phyloP scores from a whole-genome alignment of 2,888 invertebrate species.

The Hypena proboscidalis region DNA sequence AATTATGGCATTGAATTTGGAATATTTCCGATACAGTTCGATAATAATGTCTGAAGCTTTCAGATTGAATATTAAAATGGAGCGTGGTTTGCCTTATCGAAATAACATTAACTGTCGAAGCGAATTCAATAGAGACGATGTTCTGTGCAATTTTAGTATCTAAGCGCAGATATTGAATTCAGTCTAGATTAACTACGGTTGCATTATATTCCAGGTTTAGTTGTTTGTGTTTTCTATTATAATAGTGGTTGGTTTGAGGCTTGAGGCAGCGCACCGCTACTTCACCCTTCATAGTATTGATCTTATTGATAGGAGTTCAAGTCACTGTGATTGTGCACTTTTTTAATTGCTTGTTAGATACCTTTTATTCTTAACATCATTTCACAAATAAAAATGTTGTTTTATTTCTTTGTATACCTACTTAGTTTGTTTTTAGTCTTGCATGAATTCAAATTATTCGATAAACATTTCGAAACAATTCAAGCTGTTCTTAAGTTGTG shows the following conservation, averaged over 20 bases:
- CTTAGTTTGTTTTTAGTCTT: too few relatives aligned
- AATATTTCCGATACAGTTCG: constrained; percentile 35
- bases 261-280: constrained; percentile 24
- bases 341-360: constrained; percentile 1
- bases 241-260: constrained; percentile 18
- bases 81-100: constrained; percentile 5
- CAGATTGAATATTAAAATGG: constrained; percentile 3
- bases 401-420: too few relatives aligned
- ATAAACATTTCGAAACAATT: too few relatives aligned
- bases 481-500: too few relatives aligned
- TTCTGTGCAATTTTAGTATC: constrained; percentile 12
- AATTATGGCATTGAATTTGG: constrained; percentile 49
- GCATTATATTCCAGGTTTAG: constrained; percentile 19
- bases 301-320: constrained; percentile 25
- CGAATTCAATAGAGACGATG: background rate
- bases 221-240: constrained; percentile 9
- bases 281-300: constrained; percentile 41
- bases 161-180: constrained; percentile 17
- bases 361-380: too few relatives aligned
- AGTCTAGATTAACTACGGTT: constrained; percentile 12
- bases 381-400: too few relatives aligned
- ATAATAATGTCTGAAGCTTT: constrained; percentile 2
- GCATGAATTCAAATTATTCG: too few relatives aligned
- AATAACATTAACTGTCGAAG: background rate
- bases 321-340: constrained; percentile 9